phyloP scores from a whole-genome alignment of 2,797 vertebrate species.

The Sparus aurata region DNA sequence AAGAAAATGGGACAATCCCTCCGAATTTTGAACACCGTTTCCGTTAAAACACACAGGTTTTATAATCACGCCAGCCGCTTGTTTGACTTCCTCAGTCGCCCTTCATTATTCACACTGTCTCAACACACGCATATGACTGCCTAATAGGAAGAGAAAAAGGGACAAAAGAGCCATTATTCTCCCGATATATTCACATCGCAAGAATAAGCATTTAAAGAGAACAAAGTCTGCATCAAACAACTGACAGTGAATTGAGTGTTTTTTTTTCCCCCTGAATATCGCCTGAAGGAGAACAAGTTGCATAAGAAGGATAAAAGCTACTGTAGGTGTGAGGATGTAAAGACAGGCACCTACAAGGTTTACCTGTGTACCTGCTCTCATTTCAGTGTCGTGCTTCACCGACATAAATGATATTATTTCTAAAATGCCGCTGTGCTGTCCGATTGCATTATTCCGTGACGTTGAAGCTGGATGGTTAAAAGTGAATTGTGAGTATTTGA shows the following conservation, averaged over 20 bases:
- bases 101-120: constrained; percentile 41
- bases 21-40: constrained; percentile 51
- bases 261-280: neutral
- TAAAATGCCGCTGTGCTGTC: constrained; percentile 35
- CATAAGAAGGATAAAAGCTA: neutral
- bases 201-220: neutral
- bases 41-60: constrained; percentile 46
- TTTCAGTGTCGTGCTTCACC: constrained; percentile 6
- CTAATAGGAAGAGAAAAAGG: constrained; percentile 2
- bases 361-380: neutral
- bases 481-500: constrained; percentile 64
- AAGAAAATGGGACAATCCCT: constrained; percentile 50
- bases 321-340: constrained; percentile 12
- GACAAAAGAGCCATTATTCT: constrained; percentile 29
- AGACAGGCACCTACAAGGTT: neutral
- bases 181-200: neutral
- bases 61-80: constrained; percentile 36
- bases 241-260: constrained; percentile 8
- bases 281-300: constrained; percentile 5
- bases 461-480: constrained; percentile 47
- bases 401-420: constrained; percentile 46
- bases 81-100: constrained; percentile 21
- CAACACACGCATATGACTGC: neutral
- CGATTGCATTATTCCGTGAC: constrained; percentile 50
- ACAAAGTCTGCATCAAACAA: neutral